A percentile compares a stretch with the other conserved stretches of the same genome.
Evolutionary conservation across 1,140 invertebrate species (phyloP).

Genomic region (Apis cerana): DNA sequence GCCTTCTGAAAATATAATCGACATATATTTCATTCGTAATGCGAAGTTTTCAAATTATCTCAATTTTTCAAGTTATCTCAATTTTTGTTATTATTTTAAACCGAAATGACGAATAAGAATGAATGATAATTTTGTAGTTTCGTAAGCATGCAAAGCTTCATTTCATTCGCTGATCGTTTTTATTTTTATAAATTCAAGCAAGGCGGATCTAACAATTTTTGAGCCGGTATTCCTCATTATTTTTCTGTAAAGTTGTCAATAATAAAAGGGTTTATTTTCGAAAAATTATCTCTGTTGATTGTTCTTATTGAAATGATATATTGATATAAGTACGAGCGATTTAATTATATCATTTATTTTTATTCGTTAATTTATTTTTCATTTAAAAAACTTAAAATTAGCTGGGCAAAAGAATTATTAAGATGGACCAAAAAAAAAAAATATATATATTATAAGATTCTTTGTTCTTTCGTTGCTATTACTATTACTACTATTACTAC

Average conservation of each 20-base stretch:
- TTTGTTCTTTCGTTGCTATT: slow-evolving; percentile 9
- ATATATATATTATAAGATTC: not conserved
- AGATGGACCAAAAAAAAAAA: slow-evolving; percentile 5
- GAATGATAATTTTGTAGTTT: not conserved
- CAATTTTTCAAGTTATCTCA: not conserved
- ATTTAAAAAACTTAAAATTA: not conserved
- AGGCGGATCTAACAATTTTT: slow-evolving; percentile 4
- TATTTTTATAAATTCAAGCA: not conserved
- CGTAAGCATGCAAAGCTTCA: not conserved
- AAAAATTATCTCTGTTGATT: slow-evolving; percentile 23
- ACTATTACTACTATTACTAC: not conserved
- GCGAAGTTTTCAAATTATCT: not conserved
- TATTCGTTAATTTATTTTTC: not conserved
- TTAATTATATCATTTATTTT: not conserved
- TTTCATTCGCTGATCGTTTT: not conserved
- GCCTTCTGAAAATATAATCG: too few relatives aligned
- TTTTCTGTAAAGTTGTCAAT: slow-evolving; percentile 24
- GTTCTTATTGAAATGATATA: slow-evolving; percentile 21
- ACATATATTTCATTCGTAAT: too few relatives aligned
- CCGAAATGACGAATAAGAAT: not conserved
- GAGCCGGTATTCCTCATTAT: slow-evolving; percentile 18
- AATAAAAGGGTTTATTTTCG: slow-evolving; percentile 30
- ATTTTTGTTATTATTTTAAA: not conserved
- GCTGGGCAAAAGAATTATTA: slow-evolving; percentile 3
- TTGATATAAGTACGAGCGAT: not conserved